phyloP scores from a whole-genome alignment of 2,113 vertebrate genomes.

The Brienomyrus brachyistius region DNA sequence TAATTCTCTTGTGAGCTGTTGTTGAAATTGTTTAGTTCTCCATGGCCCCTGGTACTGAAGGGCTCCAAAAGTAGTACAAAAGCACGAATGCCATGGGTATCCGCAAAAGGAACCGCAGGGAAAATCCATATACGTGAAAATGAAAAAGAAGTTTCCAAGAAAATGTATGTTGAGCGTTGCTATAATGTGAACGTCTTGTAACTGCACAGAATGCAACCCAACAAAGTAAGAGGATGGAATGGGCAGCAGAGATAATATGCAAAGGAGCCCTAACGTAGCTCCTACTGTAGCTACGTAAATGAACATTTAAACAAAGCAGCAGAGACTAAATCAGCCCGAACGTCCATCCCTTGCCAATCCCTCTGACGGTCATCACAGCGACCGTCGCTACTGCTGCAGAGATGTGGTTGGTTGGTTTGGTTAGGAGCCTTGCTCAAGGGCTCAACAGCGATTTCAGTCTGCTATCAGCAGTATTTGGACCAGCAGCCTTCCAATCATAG shows the following conservation, averaged over 20 bases:
- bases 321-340: not conserved
- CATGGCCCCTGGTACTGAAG: not conserved
- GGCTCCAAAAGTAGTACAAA: constrained; percentile 45
- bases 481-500: not conserved
- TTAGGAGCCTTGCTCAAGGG: not conserved
- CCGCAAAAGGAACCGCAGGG: constrained; percentile 16
- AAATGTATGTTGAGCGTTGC: not conserved
- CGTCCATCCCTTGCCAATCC: not conserved
- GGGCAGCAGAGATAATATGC: not conserved
- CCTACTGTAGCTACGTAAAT: not conserved
- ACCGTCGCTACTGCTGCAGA: not conserved
- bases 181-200: not conserved
- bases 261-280: not conserved
- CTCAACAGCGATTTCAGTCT: not conserved
- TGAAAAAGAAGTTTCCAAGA: not conserved
- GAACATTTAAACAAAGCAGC: not conserved
- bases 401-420: not conserved
- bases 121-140: not conserved
- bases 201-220: not conserved
- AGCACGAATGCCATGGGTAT: constrained; percentile 27
- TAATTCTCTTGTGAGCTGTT: constrained; percentile 27
- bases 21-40: constrained; percentile 10
- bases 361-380: not conserved
- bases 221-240: not conserved
- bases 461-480: not conserved